Percentiles rank a stretch among this genome's conserved stretches.
Evolutionary conservation across 1,140 invertebrate genomes (phyloP).

Genomic region (Alviniconcha marisindica): DNA sequence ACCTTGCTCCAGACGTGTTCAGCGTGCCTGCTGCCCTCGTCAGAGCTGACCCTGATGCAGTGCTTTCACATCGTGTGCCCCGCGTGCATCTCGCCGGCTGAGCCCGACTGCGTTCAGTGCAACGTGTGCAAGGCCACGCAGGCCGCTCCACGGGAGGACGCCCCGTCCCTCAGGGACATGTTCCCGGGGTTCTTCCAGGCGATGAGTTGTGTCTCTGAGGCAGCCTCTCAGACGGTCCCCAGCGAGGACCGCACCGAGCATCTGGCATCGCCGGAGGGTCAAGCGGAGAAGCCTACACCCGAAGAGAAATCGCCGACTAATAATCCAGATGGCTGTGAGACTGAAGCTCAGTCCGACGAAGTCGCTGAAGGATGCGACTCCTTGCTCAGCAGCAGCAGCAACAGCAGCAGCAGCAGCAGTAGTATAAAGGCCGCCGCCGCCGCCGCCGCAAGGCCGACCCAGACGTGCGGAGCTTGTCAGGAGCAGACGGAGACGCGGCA

Average conservation of each 20-base stretch:
- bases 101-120: background rate
- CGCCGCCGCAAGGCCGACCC: background rate
- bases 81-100: background rate
- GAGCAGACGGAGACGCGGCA: background rate
- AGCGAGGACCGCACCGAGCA: no score
- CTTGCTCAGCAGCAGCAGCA: no score
- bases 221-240: background rate
- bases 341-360: no score
- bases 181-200: slow-evolving; percentile 2
- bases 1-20: slow-evolving; percentile 10
- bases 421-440: no score
- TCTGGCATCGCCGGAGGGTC: no score
- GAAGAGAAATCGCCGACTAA: no score
- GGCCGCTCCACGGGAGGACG: background rate
- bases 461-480: slow-evolving; percentile 17
- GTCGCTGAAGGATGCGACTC: no score
- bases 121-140: background rate
- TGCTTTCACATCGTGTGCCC: slow-evolving; percentile 28
- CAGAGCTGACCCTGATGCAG: slow-evolving; percentile 8
- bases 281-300: no score
- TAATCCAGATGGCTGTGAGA: no score
- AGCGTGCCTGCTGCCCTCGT: background rate
- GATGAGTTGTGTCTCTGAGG: background rate
- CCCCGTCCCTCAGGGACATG: background rate
- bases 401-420: no score